These are phyloP conservation scores for Martes martes DNA, from an alignment of 2,113 vertebrate species.

Conservation along the genomic window DNA sequence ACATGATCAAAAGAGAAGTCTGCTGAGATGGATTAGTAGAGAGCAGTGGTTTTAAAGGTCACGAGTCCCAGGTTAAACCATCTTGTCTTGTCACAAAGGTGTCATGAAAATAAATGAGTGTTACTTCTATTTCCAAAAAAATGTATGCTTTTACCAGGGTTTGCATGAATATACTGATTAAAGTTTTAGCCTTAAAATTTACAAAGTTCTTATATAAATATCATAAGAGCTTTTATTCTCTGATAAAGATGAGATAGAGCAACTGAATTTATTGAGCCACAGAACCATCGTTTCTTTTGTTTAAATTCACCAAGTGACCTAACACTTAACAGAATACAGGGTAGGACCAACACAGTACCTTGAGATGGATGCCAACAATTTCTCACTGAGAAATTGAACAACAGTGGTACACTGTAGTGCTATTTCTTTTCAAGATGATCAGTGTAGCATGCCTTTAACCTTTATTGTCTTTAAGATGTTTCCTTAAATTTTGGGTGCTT, in stretches of 20 bases:
- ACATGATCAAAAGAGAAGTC: constrained; percentile 43
- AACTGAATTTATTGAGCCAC: background rate
- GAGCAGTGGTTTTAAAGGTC: constrained; percentile 7
- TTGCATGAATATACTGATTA: background rate
- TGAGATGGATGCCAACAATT: background rate
- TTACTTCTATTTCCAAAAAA: background rate
- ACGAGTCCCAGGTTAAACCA: background rate
- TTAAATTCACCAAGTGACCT: background rate
- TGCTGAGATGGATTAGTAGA: constrained; percentile 32
- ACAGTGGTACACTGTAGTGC: background rate
- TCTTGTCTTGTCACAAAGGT: background rate
- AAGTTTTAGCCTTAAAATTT: constrained; percentile 26
- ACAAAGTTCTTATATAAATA: background rate
- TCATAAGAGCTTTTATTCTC: background rate
- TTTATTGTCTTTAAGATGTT: background rate
- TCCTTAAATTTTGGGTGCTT: background rate
- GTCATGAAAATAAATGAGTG: background rate
- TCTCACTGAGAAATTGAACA: background rate
- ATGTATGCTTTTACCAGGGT: background rate
- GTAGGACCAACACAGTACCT: background rate
- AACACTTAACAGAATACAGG: background rate
- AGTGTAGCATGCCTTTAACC: background rate
- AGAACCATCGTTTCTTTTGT: background rate
- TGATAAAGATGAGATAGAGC: background rate
- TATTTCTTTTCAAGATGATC: background rate